Evolutionary conservation across 2,797 vertebrate genomes (phyloP), one percentile per base, ranked within the genome.

Genomic region (Enteromius treurensis): DNA sequence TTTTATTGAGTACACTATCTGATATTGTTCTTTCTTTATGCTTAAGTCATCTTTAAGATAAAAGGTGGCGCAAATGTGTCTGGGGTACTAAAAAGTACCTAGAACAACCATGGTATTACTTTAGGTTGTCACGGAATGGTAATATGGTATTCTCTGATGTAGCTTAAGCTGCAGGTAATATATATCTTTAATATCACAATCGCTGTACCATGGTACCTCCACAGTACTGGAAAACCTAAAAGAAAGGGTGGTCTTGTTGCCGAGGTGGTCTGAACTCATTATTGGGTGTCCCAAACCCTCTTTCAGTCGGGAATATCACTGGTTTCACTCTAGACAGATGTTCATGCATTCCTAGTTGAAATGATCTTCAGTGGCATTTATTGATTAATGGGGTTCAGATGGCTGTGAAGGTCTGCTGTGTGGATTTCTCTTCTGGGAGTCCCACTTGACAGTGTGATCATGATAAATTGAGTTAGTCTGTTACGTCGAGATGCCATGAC

Each of bases 331-430:
- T 77, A 64, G 15, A 37, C 83, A 37, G 68, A 82, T 60, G n/a
- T 83, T 65, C 76, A 45, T 37, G 26, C 71, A 67, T 67, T 82
- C 34, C 34, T 53, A 17, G 47, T 51, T 67, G 45, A 51, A 51
- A 62, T 34, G 68, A 81, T 73, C 79, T 47, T 73, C 26, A 64
- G 5, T 67, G 40, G 11, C 42, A 80, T 79, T 71, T 83, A 84
- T 81, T 84, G 85, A 86, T 84, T 81, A 45, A 78, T 79, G 15
- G 29, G 81, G 64, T 26, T 76, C 49, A 71, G 58, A 37, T 81
- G 75, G 49, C 60, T 81, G 58, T 73, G 21, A 77, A 21, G 64
- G 23, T 69, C 62, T 23, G 8, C 19, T 73, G 23, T 69, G 77
- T 26, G n/a, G 75, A 40, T 64, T 75, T 74, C 58, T 83, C 77